phyloP scores from a whole-genome alignment of 2,113 vertebrate species.

The Lichenostomus cassidix region DNA sequence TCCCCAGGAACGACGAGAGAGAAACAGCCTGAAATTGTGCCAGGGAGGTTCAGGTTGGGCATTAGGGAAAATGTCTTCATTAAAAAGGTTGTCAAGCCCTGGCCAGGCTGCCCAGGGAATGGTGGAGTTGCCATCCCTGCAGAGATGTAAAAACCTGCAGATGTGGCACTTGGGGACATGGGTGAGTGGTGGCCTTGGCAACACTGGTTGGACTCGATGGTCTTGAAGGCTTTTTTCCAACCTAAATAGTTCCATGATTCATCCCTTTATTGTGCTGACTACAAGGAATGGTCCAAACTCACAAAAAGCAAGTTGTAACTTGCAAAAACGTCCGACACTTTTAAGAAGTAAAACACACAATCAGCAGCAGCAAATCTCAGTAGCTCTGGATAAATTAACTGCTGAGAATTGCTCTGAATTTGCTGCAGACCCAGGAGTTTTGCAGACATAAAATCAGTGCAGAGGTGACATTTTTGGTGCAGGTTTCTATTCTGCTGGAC shows the following conservation, averaged over 20 bases:
- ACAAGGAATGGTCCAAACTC: background rate
- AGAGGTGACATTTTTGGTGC: background rate
- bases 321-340: background rate
- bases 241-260: background rate
- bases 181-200: background rate
- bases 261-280: background rate
- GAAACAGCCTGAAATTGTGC: background rate
- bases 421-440: background rate
- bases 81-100: background rate
- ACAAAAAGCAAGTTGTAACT: background rate
- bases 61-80: background rate
- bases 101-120: background rate
- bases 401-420: background rate
- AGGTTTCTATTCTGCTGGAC: background rate
- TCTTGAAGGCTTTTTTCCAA: background rate
- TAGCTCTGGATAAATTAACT: background rate
- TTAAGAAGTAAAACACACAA: background rate
- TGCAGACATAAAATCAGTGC: background rate
- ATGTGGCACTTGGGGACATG: background rate
- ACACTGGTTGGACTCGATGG: rapidly evolving
- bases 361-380: background rate
- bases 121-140: background rate
- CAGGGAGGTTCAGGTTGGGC: background rate
- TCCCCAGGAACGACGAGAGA: background rate
- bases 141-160: background rate